Conservation (phyloP, 2,888 invertebrate species). For the Lycocerus yunnanus region DNA sequence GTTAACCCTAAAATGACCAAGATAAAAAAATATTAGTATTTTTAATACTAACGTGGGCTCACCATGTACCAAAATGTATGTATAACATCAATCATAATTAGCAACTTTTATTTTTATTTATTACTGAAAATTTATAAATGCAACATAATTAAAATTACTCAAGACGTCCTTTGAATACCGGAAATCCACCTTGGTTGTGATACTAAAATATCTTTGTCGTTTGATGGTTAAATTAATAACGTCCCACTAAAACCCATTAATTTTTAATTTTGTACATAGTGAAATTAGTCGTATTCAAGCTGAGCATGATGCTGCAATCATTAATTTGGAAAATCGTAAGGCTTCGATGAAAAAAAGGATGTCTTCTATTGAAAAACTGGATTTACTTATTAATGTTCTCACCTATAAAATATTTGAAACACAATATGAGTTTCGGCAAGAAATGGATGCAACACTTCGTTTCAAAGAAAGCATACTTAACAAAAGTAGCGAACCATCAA, state of each 20-base stretch:
- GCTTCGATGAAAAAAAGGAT: conserved; percentile 23
- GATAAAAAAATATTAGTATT: too few species aligned
- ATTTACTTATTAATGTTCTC: conserved; percentile 42
- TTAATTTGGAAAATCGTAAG: conserved; percentile 29
- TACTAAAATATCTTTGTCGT: background rate
- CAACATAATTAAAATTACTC: too few species aligned
- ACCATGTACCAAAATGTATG: too few species aligned
- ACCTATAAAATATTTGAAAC: conserved; percentile 46
- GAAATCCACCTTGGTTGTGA: too few species aligned
- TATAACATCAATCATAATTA: too few species aligned
- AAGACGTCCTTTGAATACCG: too few species aligned
- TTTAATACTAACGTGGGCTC: too few species aligned
- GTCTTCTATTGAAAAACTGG: conserved; percentile 40
- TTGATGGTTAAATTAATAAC: background rate
- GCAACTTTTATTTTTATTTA: too few species aligned
- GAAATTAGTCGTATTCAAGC: conserved; percentile 35
- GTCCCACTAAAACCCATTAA: background rate
- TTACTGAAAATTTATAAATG: too few species aligned
- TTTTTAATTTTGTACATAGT: conserved; percentile 7
- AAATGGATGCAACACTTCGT: conserved; percentile 39
- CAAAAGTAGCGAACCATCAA: conserved; percentile 21
- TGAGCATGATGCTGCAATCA: conserved; percentile 31
- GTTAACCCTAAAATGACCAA: background rate
- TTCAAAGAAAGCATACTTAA: conserved; percentile 36
- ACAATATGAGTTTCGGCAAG: conserved; percentile 39